These are phyloP conservation scores for Rhizomys pruinosus DNA, from an alignment of 2,113 vertebrate species.

Conservation along the genomic window DNA sequence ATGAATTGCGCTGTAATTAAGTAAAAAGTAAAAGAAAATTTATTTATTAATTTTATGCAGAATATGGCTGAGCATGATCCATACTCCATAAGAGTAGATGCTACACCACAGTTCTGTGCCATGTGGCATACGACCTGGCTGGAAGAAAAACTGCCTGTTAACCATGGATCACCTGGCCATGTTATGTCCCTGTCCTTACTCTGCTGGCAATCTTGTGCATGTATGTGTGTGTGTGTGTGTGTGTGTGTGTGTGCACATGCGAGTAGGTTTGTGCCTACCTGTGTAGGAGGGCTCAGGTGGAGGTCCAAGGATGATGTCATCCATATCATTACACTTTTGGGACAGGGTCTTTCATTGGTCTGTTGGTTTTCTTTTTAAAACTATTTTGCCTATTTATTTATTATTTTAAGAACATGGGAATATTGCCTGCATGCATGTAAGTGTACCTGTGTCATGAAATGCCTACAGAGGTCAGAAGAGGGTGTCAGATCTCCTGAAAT, in stretches of 20 bases:
- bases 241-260: too few relatives aligned
- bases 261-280: neutral
- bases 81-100: neutral
- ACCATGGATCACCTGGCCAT: neutral
- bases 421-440: too few relatives aligned
- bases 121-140: neutral
- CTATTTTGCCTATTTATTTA: too few relatives aligned
- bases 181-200: neutral
- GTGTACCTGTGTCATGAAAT: too few relatives aligned
- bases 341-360: neutral
- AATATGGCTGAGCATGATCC: neutral
- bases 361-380: too few relatives aligned
- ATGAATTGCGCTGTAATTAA: constrained; percentile 41
- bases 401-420: too few relatives aligned
- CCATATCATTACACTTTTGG: too few relatives aligned
- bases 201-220: neutral
- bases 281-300: too few relatives aligned
- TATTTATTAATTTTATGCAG: constrained; percentile 10
- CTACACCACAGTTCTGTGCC: neutral
- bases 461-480: too few relatives aligned
- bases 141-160: neutral
- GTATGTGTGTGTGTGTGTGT: too few relatives aligned
- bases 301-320: too few relatives aligned
- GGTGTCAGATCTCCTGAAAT: too few relatives aligned
- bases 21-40: constrained; percentile 25